Evolutionary conservation across 1,140 invertebrate species (phyloP).

Genomic region (Acromyrmex heyeri): DNA sequence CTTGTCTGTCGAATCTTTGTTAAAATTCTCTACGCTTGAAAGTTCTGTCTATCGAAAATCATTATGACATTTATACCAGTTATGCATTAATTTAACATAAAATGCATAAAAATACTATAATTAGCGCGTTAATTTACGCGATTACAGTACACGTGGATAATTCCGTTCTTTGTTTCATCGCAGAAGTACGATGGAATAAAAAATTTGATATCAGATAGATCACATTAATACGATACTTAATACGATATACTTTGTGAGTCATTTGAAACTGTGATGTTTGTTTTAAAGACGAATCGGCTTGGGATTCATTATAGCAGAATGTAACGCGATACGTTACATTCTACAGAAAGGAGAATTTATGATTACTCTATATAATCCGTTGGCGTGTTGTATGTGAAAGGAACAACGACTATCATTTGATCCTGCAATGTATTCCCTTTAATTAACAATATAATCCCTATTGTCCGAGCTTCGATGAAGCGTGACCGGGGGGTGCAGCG

Average conservation of each 20-base stretch:
- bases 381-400: conserved; percentile 24
- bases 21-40: neutral
- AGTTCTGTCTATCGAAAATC: conserved; percentile 40
- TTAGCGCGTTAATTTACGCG: conserved; percentile 27
- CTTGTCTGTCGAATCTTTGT: conserved; percentile 43
- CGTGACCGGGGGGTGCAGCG: conserved; percentile 46
- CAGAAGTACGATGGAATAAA: neutral
- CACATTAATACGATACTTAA: neutral
- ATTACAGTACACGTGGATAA: neutral
- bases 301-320: neutral
- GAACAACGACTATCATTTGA: conserved; percentile 51
- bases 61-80: conserved; percentile 23
- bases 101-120: neutral
- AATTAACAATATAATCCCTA: conserved; percentile 61
- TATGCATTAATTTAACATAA: conserved; percentile 21
- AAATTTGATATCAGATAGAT: neutral
- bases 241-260: neutral
- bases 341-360: neutral
- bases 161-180: neutral
- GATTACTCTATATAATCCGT: neutral
- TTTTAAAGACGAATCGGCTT: neutral
- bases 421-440: conserved; percentile 43
- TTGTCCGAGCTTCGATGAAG: conserved; percentile 51
- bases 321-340: neutral
- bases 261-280: neutral